Conservation (phyloP, 2,113 vertebrate genomes). For the Siniperca chuatsi region DNA sequence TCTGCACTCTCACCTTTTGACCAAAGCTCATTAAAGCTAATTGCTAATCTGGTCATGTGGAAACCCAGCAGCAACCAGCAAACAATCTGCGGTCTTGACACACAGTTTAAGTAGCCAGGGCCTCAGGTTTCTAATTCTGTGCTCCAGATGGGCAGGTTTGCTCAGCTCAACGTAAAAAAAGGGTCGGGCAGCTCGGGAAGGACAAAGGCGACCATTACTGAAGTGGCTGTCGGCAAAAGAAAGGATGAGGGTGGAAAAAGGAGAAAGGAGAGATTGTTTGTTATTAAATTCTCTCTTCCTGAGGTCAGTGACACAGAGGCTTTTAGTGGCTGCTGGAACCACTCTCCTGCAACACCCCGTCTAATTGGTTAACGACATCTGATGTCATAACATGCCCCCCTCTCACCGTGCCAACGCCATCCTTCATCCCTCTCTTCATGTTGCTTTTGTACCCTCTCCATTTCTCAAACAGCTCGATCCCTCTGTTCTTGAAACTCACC, state of each 20-base stretch:
- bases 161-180: slow-evolving; percentile 51
- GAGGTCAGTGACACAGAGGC: slow-evolving; percentile 78
- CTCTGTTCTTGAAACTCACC: slow-evolving; percentile 22
- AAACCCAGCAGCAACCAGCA: slow-evolving; percentile 60
- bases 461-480: neutral
- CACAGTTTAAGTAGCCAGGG: slow-evolving; percentile 50
- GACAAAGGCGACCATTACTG: slow-evolving; percentile 52
- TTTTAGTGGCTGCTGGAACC: slow-evolving; percentile 77
- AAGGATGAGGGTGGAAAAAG: slow-evolving; percentile 17
- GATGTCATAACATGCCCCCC: slow-evolving; percentile 73
- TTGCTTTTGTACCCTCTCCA: slow-evolving; percentile 27
- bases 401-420: slow-evolving; percentile 29
- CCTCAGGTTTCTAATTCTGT: slow-evolving; percentile 58
- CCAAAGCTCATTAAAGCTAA: slow-evolving; percentile 69
- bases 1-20: slow-evolving; percentile 61
- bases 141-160: slow-evolving; percentile 65
- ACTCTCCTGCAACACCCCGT: slow-evolving; percentile 71
- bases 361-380: slow-evolving; percentile 80
- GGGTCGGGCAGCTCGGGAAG: slow-evolving; percentile 28
- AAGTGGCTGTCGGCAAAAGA: slow-evolving; percentile 59
- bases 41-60: slow-evolving; percentile 73
- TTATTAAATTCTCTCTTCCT: slow-evolving; percentile 79
- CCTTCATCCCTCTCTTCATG: slow-evolving; percentile 41
- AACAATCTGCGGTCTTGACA: slow-evolving; percentile 62
- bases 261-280: slow-evolving; percentile 67